phyloP scores from a whole-genome alignment of 2,797 vertebrate species.

The Atherinosoma microstoma region DNA sequence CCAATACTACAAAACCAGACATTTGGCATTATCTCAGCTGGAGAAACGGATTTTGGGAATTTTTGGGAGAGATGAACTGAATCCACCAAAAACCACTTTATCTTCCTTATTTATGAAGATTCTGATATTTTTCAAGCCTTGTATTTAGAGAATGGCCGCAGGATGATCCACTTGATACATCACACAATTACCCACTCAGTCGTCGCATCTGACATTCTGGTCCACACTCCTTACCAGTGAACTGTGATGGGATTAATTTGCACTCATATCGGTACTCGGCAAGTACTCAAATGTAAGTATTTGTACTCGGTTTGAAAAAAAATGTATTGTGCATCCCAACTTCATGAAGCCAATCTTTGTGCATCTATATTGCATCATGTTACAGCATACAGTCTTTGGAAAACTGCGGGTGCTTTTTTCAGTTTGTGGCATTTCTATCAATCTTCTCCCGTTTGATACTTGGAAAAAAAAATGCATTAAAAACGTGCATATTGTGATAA shows the following conservation, averaged over 20 bases:
- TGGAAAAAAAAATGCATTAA: not conserved
- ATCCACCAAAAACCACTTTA: too few relatives aligned
- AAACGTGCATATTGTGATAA: not conserved
- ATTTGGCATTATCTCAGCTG: too few relatives aligned
- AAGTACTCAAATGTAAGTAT: too few relatives aligned
- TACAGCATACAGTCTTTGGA: not conserved
- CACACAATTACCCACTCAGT: not conserved
- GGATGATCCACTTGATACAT: not conserved
- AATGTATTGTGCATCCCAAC: not conserved
- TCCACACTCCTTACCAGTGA: not conserved
- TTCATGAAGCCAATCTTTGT: not conserved
- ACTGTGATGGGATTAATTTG: not conserved
- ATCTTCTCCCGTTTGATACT: not conserved
- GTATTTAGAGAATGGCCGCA: not conserved
- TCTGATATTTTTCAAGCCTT: not conserved
- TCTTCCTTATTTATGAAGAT: not conserved
- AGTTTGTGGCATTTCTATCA: not conserved
- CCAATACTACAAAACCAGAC: too few relatives aligned
- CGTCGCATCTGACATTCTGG: not conserved
- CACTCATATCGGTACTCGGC: not conserved
- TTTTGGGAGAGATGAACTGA: too few relatives aligned
- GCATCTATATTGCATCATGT: not conserved
- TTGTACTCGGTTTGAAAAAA: too few relatives aligned
- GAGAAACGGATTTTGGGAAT: too few relatives aligned
- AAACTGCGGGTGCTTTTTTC: not conserved